Percentiles rank a stretch among this genome's conserved stretches.
Conservation (phyloP, 2,113 vertebrate species). For the Oriolus oriolus region DNA sequence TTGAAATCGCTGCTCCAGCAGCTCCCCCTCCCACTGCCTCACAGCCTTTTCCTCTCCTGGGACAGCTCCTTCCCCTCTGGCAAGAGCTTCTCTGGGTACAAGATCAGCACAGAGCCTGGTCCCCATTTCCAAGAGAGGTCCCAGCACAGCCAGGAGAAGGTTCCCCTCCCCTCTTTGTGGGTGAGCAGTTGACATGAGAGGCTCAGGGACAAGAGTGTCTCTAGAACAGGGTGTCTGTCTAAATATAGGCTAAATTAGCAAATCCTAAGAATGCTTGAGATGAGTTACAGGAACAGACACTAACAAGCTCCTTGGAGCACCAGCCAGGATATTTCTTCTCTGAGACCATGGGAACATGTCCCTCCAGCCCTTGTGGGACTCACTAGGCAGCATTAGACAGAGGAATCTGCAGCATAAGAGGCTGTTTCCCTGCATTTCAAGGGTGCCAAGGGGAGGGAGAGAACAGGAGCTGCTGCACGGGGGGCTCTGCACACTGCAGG, state of each 20-base stretch:
- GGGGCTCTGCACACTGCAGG: not conserved
- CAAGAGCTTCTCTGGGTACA: not conserved
- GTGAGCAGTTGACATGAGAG: not conserved
- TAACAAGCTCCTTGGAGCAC: not conserved
- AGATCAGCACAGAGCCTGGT: not conserved
- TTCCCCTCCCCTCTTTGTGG: not conserved
- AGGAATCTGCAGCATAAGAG: not conserved
- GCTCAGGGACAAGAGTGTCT: not conserved
- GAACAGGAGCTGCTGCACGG: not conserved
- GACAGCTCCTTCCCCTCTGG: not conserved
- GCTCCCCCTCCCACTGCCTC: not conserved
- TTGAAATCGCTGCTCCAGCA: not conserved
- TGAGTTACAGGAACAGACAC: not conserved
- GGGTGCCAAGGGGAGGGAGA: not conserved
- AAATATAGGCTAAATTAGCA: not conserved
- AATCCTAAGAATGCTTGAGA: not conserved
- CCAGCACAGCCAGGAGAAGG: not conserved
- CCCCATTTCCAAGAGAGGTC: not conserved
- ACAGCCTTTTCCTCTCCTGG: not conserved
- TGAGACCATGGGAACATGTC: not conserved
- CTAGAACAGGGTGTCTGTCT: not conserved
- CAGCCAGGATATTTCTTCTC: not conserved
- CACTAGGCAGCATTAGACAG: accelerated
- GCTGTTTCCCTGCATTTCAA: not conserved
- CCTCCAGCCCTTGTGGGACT: not conserved